Evolutionary conservation across 2,797 vertebrate species (phyloP), one percentile per base, ranked within the genome.

Genomic region (Agapornis canus): DNA sequence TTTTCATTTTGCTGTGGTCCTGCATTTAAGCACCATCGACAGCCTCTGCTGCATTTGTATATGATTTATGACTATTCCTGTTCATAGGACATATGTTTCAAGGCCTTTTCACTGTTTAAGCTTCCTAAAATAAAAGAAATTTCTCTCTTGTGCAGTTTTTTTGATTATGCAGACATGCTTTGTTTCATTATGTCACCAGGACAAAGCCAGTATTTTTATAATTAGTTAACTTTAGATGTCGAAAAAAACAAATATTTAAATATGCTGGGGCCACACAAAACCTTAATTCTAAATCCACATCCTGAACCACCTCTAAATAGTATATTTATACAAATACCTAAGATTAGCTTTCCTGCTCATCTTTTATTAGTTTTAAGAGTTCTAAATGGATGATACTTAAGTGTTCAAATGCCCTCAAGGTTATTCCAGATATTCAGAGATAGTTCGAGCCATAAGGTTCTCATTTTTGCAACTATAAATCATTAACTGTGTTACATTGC

Each of bases 71-170:
- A 97, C 98, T 98, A 97, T 98, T 98, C 97, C 96, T 96, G 82
- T 66, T 80, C 94, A 84, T 97, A 98, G 98, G 97, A 98, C 49
- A 64, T 66, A 91, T 35, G 95, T 98, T 98, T 98, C 97, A 97
- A 96, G 97, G 98, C 98, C 96, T 98, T 98, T 97, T 97, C 97
- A 97, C 97, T 98, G 97, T 97, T 98, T 96, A 98, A 98, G 97
- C 93, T 96, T 96, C 96, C 94, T 97, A 97, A 97, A 98, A 98
- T 98, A 97, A 97, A 96, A 96, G 85, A 97, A 89, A 95, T 97
- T 98, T 98, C 98, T 96, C 95, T 96, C 96, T 98, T 98, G 97
- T 97, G 97, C 95, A 95, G 96, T 98, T 98, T 93, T 98, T 98
- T 97, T 98, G 97, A 97, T 91, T 97, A 98, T 76, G 94, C 94